phyloP scores from a whole-genome alignment of 1,140 invertebrate genomes.

The Branchinecta lindahli region DNA sequence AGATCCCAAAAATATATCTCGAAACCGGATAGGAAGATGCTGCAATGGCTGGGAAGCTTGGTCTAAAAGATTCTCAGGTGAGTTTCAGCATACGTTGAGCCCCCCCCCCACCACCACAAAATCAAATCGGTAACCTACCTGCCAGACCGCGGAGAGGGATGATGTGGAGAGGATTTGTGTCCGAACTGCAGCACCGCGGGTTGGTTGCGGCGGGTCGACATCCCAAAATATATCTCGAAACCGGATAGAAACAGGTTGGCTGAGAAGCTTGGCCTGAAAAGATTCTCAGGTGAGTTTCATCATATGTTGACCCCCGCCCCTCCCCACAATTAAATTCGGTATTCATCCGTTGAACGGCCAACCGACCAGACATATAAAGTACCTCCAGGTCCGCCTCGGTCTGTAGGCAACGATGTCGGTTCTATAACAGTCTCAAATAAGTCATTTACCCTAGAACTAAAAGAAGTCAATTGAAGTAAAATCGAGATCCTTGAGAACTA shows the following conservation, averaged over 20 bases:
- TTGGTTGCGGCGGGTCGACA: constrained; percentile 83
- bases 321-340: background rate
- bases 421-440: no score
- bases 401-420: no score
- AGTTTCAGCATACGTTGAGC: constrained; percentile 29
- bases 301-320: background rate
- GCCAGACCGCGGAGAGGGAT: constrained; percentile 54
- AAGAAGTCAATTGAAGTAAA: no score
- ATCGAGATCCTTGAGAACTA: no score
- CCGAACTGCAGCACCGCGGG: constrained; percentile 80
- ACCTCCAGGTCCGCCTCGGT: no score
- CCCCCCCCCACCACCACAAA: background rate
- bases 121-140: background rate
- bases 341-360: background rate
- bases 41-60: constrained; percentile 87
- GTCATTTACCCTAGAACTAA: no score
- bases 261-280: constrained; percentile 81
- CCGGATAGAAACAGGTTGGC: constrained; percentile 90
- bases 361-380: no score
- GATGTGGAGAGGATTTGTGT: constrained; percentile 83
- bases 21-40: constrained; percentile 87
- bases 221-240: constrained; percentile 96
- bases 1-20: constrained; percentile 98
- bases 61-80: constrained; percentile 86
- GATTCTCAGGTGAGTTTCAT: constrained; percentile 69